These are phyloP conservation scores for Ips typographus DNA, from an alignment of 1,140 invertebrate species.

Conservation along the genomic window DNA sequence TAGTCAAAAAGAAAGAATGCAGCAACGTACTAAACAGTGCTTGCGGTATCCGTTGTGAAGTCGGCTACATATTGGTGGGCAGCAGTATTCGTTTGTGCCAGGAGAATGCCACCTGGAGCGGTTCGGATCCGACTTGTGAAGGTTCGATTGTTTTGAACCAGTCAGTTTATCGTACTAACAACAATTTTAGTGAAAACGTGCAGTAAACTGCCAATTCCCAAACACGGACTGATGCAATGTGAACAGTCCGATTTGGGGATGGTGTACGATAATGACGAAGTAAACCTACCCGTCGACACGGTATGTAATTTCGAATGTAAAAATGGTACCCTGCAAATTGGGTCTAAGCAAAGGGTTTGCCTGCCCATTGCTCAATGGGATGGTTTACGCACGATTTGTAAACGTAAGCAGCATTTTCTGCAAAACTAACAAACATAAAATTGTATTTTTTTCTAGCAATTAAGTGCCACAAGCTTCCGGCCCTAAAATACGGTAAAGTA, in stretches of 20 bases:
- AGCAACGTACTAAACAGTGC: slow-evolving; percentile 68
- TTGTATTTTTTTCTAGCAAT: slow-evolving; percentile 53
- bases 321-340: slow-evolving; percentile 64
- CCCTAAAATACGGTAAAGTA: slow-evolving; percentile 55
- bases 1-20: slow-evolving; percentile 64
- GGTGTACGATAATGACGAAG: slow-evolving; percentile 40
- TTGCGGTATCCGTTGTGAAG: slow-evolving; percentile 67
- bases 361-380: slow-evolving; percentile 70
- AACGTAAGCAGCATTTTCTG: slow-evolving; percentile 55
- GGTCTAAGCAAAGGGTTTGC: slow-evolving; percentile 66
- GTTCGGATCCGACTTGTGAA: slow-evolving; percentile 61
- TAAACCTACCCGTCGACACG: slow-evolving; percentile 59
- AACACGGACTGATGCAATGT: slow-evolving; percentile 64
- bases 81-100: slow-evolving; percentile 67
- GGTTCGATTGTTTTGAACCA: slow-evolving; percentile 46
- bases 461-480: slow-evolving; percentile 57
- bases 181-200: slow-evolving; percentile 63
- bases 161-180: not conserved
- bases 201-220: slow-evolving; percentile 56
- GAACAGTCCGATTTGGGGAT: slow-evolving; percentile 54
- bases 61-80: slow-evolving; percentile 66
- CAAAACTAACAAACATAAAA: not conserved
- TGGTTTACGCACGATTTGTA: slow-evolving; percentile 66
- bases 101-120: slow-evolving; percentile 68
- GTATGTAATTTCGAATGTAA: slow-evolving; percentile 67